Percentiles rank a stretch among this genome's conserved stretches.
Conservation (phyloP, 2,797 vertebrate genomes). For the Artibeus lituratus region DNA sequence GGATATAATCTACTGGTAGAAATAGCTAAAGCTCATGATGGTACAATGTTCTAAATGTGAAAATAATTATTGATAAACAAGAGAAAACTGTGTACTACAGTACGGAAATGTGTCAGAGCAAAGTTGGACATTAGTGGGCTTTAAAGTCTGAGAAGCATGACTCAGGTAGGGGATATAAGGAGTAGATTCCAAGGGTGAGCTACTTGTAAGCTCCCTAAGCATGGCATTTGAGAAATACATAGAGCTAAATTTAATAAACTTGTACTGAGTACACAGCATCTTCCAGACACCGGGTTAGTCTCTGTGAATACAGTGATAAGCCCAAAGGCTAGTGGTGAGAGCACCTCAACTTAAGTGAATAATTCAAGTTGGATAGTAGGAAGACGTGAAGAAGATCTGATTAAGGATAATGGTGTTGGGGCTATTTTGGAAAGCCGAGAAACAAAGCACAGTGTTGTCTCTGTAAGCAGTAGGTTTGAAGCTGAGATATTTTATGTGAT, state of each 20-base stretch:
- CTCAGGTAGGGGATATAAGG: neutral
- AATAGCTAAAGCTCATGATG: neutral
- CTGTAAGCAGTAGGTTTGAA: neutral
- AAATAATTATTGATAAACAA: neutral
- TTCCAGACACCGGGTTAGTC: neutral
- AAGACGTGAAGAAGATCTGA: neutral
- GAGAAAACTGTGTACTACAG: neutral
- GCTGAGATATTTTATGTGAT: neutral
- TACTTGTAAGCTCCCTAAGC: neutral
- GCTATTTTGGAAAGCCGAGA: neutral
- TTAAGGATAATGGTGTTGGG: neutral
- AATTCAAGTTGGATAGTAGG: neutral
- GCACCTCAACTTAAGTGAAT: neutral
- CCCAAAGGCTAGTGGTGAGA: neutral
- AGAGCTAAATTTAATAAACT: neutral
- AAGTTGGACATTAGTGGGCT: neutral
- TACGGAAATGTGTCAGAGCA: neutral
- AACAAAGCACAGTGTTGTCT: neutral
- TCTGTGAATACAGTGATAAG: neutral
- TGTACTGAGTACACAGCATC: neutral
- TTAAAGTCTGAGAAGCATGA: neutral
- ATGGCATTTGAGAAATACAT: neutral
- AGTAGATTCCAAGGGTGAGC: neutral
- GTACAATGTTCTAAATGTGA: neutral
- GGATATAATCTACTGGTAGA: neutral